Base-by-base conservation (phyloP, 1,140 invertebrate species). In the Drosophila kikkawai region DNA sequence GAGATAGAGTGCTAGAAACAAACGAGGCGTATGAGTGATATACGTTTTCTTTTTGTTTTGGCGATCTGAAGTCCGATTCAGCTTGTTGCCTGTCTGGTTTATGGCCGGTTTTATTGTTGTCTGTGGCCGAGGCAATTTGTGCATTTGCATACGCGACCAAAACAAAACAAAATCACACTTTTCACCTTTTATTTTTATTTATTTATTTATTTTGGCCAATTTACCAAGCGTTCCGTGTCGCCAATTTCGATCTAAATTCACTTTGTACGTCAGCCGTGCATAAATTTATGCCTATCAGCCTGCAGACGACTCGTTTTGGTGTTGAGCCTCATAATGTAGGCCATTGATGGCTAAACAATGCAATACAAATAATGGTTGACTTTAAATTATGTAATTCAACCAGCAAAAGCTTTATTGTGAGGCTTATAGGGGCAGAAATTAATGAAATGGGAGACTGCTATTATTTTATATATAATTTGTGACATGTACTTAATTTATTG, bases 21-120 rank as follows among this genome's bases (percentile, higher is more conserved):
- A 55, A 87, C 53, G 63, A 50, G 85, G 70, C 85, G 85, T 79
- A 90, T 90, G 85, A 90, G 82, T 90, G 85, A 88, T 84, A 81
- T 79, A 26, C 19, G 19, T 71, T 73, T 65, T 73, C 51, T 65
- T 50, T 50, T 36, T 36, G 12, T 11, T 39, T 19, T 59, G 64
- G 50, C 57, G 76, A 75, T 87, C 84, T 79, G 50, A 60, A 29
- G 37, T 50, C 37, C 45, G 69, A 74, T 74, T 73, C 45, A 44
- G 13, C 42, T 50, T 9, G 32, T 45, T 58, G 47, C 55, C 59
- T 48, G 44, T 55, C 66, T 53, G 66, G 57, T 59, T 67, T 59
- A 51, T 55, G 65, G 51, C 60, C 57, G 8, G 61, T 67, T 84
- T 80, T 80, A 64, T 85, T 85, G 76, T 85, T 79, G 82, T 75